Base-by-base conservation (phyloP, 1,140 invertebrate genomes). In the Apocrypta bakeri region DNA sequence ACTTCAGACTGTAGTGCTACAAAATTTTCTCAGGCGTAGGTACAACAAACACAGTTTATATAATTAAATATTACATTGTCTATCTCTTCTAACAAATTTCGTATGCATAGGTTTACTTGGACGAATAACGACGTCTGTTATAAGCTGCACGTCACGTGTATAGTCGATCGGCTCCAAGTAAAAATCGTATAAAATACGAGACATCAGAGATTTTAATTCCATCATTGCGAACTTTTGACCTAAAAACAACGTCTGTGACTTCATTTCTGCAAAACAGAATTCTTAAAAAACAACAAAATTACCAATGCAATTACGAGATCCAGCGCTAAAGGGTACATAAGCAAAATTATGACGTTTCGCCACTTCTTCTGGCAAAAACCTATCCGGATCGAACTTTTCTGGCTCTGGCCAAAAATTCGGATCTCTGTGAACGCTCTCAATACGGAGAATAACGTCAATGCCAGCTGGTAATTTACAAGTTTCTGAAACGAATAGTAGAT, bases 251-350 rank as follows among this genome's bases (percentile, higher is more conserved):
- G n/a, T n/a, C n/a, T n/a, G n/a, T n/a, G n/a, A n/a, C n/a, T n/a
- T n/a, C n/a, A n/a, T n/a, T n/a, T n/a, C n/a, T n/a, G n/a, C 42
- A 48, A 48, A 17, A 31, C 17, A 12, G 17, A 21, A 31, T 48
- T 3, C 31, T 29, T 21, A 24, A 71, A 31, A 21, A 71, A 71
- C 31, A 31, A 2, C 29, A 14, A 29, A 27, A 71, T 3, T 48
- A 48, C 42, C 42, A 17, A 48, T 96, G 84, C 96, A 97, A 88
- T 96, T 96, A 64, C 96, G 93, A 0, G 94, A 92, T 3, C 96
- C 96, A 66, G 95, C 95, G 72, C 95, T 96, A 85, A 97, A 97
- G 1, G 96, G 94, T 56, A 97, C 90, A 88, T 94, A 96, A 11
- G 92, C 89, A 85, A 92, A 95, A 9, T 91, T 92, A 89, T 93